Evolutionary conservation across 2,113 vertebrate genomes (phyloP), one percentile per base, ranked within the genome.

Genomic region (Argyrosomus japonicus): DNA sequence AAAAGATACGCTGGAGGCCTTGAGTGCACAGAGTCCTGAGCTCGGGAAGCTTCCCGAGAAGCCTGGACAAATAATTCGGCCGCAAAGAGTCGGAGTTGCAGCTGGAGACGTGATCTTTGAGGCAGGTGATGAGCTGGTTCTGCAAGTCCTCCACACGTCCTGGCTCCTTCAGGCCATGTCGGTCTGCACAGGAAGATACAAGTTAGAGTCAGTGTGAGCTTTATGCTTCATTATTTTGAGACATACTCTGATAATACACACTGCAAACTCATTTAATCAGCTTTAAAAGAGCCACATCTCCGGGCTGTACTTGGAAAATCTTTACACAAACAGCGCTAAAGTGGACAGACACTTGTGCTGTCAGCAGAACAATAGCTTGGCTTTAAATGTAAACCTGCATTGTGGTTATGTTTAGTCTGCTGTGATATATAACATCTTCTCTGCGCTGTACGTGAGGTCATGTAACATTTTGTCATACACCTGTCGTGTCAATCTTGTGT

Each of bases 1-100:
- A 99, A 91, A 99, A 97, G 89, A 99, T 99, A 50, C 97, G 97
- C 90, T 99, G 98, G 15, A 97, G 95, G 79, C 98, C 98, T 87
- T 99, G 97, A 29, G 96, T 99, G 90, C 97, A 97, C 65, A 99
- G 95, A 73, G 97, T 98, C 87, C 97, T 96, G 64, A 99, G 96
- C 91, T 99, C 97, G 0, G 97, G 97, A 82, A 99, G 95, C 79
- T 97, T 98, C 85, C 97, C 96, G 61, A 99, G 93, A 57, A 99
- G 95, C 72, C 96, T 96, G 15, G 97, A 98, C 92, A 99, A 93
- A 88, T 96, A 96, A 87, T 96, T 96, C 70, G 97, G 95, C 10
- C 95, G 95, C 6, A 92, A 89, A 0, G 93, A 94, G 73, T 97
- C 96, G 0, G 92, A 85, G 0, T 91, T 83, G 3, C 92, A 94